A percentile compares a stretch with the other conserved stretches of the same genome.
Conservation (phyloP, 2,113 vertebrate species). For the Ondatra zibethicus region DNA sequence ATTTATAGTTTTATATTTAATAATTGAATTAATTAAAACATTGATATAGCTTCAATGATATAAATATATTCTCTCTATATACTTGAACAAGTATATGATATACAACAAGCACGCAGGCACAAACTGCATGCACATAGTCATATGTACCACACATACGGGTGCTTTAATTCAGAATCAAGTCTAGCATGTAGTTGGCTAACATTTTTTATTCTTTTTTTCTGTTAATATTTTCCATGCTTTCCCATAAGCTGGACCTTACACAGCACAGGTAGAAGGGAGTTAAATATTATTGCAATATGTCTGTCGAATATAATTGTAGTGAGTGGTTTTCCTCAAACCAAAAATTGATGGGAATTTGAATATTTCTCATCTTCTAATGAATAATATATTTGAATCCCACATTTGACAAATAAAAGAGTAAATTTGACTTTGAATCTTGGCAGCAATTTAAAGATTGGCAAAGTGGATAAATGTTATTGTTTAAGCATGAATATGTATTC, state of each 20-base stretch:
- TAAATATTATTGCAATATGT: background rate
- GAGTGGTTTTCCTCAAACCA: background rate
- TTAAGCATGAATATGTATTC: background rate
- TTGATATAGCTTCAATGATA: background rate
- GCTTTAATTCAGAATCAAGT: background rate
- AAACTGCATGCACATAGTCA: background rate
- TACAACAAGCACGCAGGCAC: background rate
- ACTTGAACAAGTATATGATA: background rate
- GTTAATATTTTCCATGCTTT: background rate
- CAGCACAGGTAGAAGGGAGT: background rate
- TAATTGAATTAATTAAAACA: background rate
- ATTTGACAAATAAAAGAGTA: background rate
- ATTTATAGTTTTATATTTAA: background rate
- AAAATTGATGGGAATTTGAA: background rate
- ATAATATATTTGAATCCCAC: background rate
- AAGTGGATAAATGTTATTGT: background rate
- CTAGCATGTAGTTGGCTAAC: background rate
- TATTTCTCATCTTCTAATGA: background rate
- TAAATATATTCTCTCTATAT: background rate
- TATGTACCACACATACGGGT: fast-evolving
- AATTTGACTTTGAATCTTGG: background rate
- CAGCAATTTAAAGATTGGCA: background rate
- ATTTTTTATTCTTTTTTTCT: background rate
- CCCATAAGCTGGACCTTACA: background rate
- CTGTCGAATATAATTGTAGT: background rate